Conservation (phyloP, 2,888 invertebrate genomes). For the Vesta saturnalis region DNA sequence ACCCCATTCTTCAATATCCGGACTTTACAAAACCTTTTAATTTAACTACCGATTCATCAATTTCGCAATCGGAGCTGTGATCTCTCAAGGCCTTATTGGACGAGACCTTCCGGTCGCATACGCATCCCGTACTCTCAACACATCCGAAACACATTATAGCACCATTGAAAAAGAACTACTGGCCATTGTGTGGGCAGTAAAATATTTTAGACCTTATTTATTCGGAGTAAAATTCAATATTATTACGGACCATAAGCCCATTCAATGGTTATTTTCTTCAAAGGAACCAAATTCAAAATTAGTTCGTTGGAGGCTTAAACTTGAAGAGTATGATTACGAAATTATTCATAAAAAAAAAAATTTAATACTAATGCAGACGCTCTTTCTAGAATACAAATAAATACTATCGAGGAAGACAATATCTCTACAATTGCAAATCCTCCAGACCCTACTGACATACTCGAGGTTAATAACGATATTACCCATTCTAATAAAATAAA, state of each 20-base stretch:
- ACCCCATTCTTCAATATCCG: slow-evolving; percentile 32
- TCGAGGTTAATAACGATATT: neutral
- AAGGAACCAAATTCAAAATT: too few relatives aligned
- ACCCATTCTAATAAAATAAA: too few relatives aligned
- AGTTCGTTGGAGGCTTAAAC: neutral
- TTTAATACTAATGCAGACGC: too few relatives aligned
- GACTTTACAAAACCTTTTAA: slow-evolving; percentile 26
- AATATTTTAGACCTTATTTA: slow-evolving; percentile 51
- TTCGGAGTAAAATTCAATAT: slow-evolving; percentile 47
- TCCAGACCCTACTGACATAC: neutral
- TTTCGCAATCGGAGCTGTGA: slow-evolving; percentile 29
- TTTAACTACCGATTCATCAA: slow-evolving; percentile 39
- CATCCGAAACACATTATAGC: slow-evolving; percentile 43
- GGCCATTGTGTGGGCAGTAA: too few relatives aligned
- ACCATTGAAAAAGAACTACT: slow-evolving; percentile 55
- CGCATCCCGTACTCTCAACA: slow-evolving; percentile 36
- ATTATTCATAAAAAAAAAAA: slow-evolving; percentile 12
- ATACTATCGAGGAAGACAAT: neutral
- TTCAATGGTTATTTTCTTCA: too few relatives aligned
- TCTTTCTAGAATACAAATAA: neutral
- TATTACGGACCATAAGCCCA: slow-evolving; percentile 49
- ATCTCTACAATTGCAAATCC: neutral
- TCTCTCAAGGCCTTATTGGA: slow-evolving; percentile 30
- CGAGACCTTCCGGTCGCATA: slow-evolving; percentile 34
- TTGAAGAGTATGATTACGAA: slow-evolving; percentile 5